Base-by-base conservation (phyloP, 2,888 invertebrate genomes). In the Flabesymbios commensalis region DNA sequence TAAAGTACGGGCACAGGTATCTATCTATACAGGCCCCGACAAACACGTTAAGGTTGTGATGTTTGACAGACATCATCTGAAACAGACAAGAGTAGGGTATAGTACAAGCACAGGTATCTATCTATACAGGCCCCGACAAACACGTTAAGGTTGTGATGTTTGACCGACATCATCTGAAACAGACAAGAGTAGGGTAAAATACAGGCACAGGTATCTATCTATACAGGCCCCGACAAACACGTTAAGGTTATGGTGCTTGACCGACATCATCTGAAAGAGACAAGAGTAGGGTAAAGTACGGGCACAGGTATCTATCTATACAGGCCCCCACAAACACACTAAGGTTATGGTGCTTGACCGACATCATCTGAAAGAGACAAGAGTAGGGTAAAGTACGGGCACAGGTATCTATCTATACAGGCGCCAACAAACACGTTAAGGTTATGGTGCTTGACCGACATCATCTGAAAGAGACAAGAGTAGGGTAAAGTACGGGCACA, bases 91-190 rank as follows among this genome's bases (percentile, higher is more conserved):
- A 53, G 28, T 49, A 10, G 28, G 10, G 22, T 10, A 49, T 26
- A 17, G 31, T 17, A 7, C 24, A 10, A 14, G 17, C 10, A n/a
- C 39, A 36, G 17, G 10, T 36, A 28, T n/a, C 24, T 14, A 24
- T 72, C 74, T 3, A 74, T 72, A 55, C 77, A 76, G 4, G 75
- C 73, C 2, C 78, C 78, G 19, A 74, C 54, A 62, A 78, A 74
- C 0, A 67, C 61, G 7, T 75, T 71, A 54, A 78, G 29, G 62
- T 78, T 77, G 22, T 57, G 64, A 59, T 78, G 77, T 45, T 77
- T 77, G 33, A 78, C n/a, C 14, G 73, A 71, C 39, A 65, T 63
- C 56, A 78, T 62, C 78, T 78, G 65, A 19, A 19, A 31, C 5
- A 19, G 28, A 36, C 24, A 36, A 17, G 39, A 53, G 28, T 49